A percentile compares a stretch with the other conserved stretches of the same genome.
Evolutionary conservation across 2,113 vertebrate genomes (phyloP).

Genomic region (Columbina picui): DNA sequence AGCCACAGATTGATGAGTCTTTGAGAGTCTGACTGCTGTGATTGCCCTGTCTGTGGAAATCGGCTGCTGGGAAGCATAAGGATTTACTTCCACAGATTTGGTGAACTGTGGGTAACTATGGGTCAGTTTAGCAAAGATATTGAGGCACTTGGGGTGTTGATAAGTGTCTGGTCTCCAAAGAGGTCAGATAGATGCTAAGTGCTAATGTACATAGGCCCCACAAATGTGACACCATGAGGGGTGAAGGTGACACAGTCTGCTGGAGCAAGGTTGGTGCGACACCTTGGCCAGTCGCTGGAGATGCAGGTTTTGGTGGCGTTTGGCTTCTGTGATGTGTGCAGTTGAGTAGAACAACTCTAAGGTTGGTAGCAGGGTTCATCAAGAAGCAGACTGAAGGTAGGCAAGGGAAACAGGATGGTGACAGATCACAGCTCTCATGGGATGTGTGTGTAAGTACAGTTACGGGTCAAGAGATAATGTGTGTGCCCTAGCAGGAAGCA

Average conservation of each 20-base stretch:
- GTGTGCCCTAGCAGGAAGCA: not conserved
- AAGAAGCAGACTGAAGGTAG: not conserved
- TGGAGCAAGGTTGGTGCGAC: not conserved
- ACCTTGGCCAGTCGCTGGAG: not conserved
- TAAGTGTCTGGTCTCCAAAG: not conserved
- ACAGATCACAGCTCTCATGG: not conserved
- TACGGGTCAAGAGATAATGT: not conserved
- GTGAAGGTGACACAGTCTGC: not conserved
- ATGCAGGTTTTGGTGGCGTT: not conserved
- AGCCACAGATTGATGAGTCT: accelerated
- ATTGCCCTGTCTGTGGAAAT: not conserved
- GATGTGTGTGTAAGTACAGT: not conserved
- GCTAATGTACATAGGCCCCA: not conserved
- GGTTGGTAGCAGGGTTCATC: not conserved
- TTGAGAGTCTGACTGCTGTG: not conserved
- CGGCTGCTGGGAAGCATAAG: not conserved
- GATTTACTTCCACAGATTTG: not conserved
- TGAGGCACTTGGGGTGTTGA: not conserved
- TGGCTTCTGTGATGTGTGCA: not conserved
- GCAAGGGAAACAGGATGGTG: not conserved
- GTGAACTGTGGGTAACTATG: not conserved
- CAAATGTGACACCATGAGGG: not conserved
- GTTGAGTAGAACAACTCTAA: not conserved
- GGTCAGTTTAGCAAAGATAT: not conserved
- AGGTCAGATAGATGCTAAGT: not conserved